phyloP scores from a whole-genome alignment of 23 tunicate genomes.

The Ciona savignyi region DNA sequence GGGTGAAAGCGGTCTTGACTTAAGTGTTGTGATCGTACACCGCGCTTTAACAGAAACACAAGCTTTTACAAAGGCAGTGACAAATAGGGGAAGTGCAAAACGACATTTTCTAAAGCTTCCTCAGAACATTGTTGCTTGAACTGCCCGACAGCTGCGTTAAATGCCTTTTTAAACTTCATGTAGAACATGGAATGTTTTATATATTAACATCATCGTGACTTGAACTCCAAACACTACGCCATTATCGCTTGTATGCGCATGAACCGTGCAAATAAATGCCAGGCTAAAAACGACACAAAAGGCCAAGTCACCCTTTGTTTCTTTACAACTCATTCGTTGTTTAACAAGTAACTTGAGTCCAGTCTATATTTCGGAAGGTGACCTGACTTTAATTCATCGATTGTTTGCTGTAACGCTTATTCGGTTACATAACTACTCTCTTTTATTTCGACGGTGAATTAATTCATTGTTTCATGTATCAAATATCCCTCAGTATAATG shows the following conservation, averaged over 20 bases:
- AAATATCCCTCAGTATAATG: background rate
- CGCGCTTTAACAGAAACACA: background rate
- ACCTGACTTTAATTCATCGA: background rate
- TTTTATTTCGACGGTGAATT: background rate
- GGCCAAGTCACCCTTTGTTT: background rate
- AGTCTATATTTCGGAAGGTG: background rate
- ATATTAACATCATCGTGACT: no score
- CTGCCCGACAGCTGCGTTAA: no score
- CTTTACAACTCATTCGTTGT: background rate
- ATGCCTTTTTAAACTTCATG: no score
- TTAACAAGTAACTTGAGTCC: background rate
- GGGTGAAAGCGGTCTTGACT: constrained; percentile 1
- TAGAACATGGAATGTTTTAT: no score
- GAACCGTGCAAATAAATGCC: background rate
- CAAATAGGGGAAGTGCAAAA: background rate
- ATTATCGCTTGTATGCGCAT: no score
- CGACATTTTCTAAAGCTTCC: no score
- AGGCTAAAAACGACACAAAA: background rate
- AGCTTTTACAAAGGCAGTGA: background rate
- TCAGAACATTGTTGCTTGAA: no score
- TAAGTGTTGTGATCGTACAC: background rate
- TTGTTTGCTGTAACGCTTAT: background rate
- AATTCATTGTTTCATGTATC: background rate
- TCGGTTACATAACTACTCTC: background rate
- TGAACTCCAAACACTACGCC: no score